phyloP scores from a whole-genome alignment of 1,140 invertebrate genomes.

The Neodiprion pinetum region DNA sequence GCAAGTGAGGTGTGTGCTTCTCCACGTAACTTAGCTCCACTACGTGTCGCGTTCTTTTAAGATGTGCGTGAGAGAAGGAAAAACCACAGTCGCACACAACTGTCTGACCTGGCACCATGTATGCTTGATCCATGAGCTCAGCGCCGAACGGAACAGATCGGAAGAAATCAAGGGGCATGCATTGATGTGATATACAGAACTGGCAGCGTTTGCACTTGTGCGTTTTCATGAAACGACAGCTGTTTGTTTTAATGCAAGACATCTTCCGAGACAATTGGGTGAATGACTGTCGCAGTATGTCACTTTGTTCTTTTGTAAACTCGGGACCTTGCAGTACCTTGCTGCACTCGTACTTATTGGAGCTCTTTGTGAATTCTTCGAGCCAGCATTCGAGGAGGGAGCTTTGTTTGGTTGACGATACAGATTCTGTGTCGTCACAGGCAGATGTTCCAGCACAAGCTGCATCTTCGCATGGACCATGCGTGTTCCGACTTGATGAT shows the following conservation, averaged over 20 bases:
- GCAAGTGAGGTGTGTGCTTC: background rate
- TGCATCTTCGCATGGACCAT: conserved; percentile 2
- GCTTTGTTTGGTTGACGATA: background rate
- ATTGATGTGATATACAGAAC: background rate
- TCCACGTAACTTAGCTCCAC: background rate
- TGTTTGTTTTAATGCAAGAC: background rate
- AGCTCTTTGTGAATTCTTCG: background rate
- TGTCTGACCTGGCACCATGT: background rate
- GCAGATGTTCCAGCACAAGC: background rate
- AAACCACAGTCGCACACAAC: conserved; percentile 3
- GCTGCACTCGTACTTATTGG: background rate
- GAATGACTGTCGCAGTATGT: background rate
- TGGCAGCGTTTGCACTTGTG: background rate
- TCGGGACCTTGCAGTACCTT: background rate
- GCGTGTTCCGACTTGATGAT: background rate
- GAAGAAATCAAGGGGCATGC: background rate
- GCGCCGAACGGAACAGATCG: conserved; percentile 2
- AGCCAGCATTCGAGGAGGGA: background rate
- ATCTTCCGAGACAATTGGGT: background rate
- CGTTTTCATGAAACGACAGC: background rate
- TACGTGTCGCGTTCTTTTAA: background rate
- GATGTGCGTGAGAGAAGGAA: background rate
- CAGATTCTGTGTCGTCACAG: background rate
- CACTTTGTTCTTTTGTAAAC: conserved; percentile 5
- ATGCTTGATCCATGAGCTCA: conserved; percentile 3